These are phyloP conservation scores for Anastrepha obliqua DNA, from an alignment of 1,140 invertebrate genomes.

Conservation along the genomic window DNA sequence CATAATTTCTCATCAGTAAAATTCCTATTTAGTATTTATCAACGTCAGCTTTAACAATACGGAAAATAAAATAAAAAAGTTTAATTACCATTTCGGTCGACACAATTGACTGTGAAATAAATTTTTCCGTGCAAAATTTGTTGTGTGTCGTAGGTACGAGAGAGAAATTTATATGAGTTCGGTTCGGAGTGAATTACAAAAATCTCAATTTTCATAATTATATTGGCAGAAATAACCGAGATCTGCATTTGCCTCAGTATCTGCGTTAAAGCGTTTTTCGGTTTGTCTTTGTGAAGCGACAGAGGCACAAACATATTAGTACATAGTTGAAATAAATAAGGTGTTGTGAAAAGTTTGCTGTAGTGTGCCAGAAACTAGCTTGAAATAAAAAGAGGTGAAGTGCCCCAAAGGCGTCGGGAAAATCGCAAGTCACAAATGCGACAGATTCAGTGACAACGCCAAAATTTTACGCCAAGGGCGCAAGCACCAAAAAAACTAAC, in stretches of 20 bases:
- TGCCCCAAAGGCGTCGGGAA: constrained; percentile 1
- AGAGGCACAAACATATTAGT: not conserved
- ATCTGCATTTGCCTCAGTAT: not conserved
- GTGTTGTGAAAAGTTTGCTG: constrained; percentile 36
- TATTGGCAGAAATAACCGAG: not conserved
- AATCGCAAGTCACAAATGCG: not conserved
- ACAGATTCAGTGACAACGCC: not conserved
- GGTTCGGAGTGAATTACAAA: constrained; percentile 1
- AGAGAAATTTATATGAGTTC: constrained; percentile 25
- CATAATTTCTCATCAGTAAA: constrained; percentile 35
- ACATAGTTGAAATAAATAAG: too few relatives aligned
- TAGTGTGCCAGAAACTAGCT: not conserved
- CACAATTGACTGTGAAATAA: constrained; percentile 10
- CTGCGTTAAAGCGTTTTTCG: not conserved
- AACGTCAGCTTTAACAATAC: not conserved
- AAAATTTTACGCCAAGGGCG: not conserved
- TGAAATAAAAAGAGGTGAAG: constrained; percentile 22
- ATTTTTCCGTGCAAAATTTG: constrained; percentile 34
- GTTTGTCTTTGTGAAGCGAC: not conserved
- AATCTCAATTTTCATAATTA: not conserved
- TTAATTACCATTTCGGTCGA: constrained; percentile 12
- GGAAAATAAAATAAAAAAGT: constrained; percentile 44
- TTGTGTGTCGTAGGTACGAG: not conserved
- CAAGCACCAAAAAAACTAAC: not conserved
- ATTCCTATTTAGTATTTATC: constrained; percentile 20